Base-by-base conservation (phyloP, 2,113 vertebrate species). In the Nyctibius bracteatus region DNA sequence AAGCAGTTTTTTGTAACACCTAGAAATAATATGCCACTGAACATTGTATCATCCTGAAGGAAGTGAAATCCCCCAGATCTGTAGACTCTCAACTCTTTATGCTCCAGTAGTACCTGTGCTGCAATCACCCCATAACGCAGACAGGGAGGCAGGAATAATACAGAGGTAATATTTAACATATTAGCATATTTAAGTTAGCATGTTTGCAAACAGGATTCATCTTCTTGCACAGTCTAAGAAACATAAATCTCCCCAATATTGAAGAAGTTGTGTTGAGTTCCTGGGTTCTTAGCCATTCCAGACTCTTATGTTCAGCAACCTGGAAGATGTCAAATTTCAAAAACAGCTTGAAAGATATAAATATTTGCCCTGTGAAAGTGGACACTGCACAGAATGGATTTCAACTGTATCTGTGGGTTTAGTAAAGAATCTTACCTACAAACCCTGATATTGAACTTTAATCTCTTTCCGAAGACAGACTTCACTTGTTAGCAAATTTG, bases 161-260 rank as follows among this genome's bases (percentile, higher is more conserved):
- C 7, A 22, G n/a, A 49, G 13, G 35, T 25, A 44, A 47, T 22
- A 61, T 66, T 68, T 70, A 91, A 44, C 11, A 27, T 11, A 44
- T 4, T 8, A 71, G 37, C 3, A 33, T 10, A 35, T 35, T 80
- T 44, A 41, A 52, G 25, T 35, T 15, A 2, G 6, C 13, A 21
- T 5, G 3, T 58, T 31, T 67, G 41, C 22, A 94, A 65, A 33
- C 7, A 49, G 6, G 23, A 55, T 77, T 77, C 7, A 8, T 17
- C 31, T 24, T 43, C 54, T 41, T 49, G 21, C 39, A 31, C 9
- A 51, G 8, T 1, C 22, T 71, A 57, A 44, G 61, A 82, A 90
- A 67, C 3, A 2, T 1, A 35, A 51, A 9, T 4, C 5, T 18
- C n/a, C 54, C 21, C 30, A 8, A 6, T 6, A 20, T 0, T 4